A percentile compares a stretch with the other conserved stretches of the same genome.
phyloP scores from a whole-genome alignment of 2,888 invertebrate genomes.

The Pheosia gnoma region DNA sequence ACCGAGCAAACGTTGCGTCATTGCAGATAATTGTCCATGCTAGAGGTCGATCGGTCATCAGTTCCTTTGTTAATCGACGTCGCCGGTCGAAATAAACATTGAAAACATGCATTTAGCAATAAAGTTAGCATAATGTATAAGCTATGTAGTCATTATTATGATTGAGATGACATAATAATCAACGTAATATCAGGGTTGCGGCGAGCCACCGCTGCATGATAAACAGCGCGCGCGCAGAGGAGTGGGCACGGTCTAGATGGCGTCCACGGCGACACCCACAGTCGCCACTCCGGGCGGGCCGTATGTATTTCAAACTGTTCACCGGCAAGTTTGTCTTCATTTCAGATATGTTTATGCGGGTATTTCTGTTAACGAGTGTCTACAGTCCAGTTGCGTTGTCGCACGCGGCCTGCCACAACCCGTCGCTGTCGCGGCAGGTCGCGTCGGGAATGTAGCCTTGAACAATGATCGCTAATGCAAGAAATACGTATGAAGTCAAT shows the following conservation, averaged over 20 bases:
- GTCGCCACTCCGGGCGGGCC: slow-evolving; percentile 47
- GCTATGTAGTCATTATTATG: slow-evolving; percentile 11
- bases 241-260: slow-evolving; percentile 30
- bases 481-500: slow-evolving; percentile 61
- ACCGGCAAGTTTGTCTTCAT: slow-evolving; percentile 65
- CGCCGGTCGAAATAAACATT: slow-evolving; percentile 35
- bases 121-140: slow-evolving; percentile 20
- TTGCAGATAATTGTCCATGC: slow-evolving; percentile 39
- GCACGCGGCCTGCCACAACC: slow-evolving; percentile 50
- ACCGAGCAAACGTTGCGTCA: slow-evolving; percentile 33
- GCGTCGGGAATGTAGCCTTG: slow-evolving; percentile 48
- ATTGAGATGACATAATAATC: slow-evolving; percentile 42
- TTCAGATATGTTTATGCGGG: slow-evolving; percentile 63
- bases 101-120: slow-evolving; percentile 18
- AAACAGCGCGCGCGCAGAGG: slow-evolving; percentile 15
- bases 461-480: slow-evolving; percentile 59
- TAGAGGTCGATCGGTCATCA: slow-evolving; percentile 43
- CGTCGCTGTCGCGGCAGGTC: slow-evolving; percentile 38
- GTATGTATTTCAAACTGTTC: slow-evolving; percentile 70
- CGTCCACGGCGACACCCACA: slow-evolving; percentile 50
- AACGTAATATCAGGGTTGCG: slow-evolving; percentile 35
- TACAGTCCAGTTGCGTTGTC: slow-evolving; percentile 56
- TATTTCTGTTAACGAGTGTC: slow-evolving; percentile 55
- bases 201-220: slow-evolving; percentile 41
- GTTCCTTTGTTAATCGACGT: slow-evolving; percentile 39